Conservation (phyloP, 2,888 invertebrate species). For the Thelaira solivaga region DNA sequence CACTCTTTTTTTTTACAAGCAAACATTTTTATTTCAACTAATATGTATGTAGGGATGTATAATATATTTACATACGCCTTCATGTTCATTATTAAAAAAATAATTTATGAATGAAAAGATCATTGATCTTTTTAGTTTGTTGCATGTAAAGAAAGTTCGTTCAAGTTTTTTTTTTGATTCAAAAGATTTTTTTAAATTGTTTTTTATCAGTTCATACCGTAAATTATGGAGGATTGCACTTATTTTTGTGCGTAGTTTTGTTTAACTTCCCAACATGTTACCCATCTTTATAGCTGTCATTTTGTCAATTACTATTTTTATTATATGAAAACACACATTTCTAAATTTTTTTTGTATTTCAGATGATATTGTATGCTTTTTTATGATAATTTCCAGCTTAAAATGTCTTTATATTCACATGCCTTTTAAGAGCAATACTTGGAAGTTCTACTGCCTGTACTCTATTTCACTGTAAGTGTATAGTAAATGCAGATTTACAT, state of each 20-base stretch:
- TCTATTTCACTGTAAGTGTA: too few relatives aligned
- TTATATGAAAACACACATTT: conserved; percentile 46
- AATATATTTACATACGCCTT: too few relatives aligned
- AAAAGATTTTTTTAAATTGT: not conserved
- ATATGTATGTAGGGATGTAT: too few relatives aligned
- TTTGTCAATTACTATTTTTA: conserved; percentile 58
- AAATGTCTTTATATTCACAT: conserved; percentile 53
- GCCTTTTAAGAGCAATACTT: conserved; percentile 12
- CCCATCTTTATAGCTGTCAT: conserved; percentile 56
- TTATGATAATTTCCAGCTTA: conserved; percentile 58
- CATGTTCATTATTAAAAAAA: conserved; percentile 6
- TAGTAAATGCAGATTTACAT: too few relatives aligned
- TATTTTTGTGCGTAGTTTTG: not conserved
- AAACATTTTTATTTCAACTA: too few relatives aligned
- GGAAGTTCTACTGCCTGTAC: conserved; percentile 7
- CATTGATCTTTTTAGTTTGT: conserved; percentile 20
- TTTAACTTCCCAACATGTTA: conserved; percentile 47
- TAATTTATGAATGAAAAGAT: conserved; percentile 45
- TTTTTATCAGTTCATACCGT: conserved; percentile 17
- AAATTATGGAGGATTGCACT: conserved; percentile 33
- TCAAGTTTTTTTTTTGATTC: not conserved
- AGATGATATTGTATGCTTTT: conserved; percentile 53
- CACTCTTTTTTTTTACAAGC: too few relatives aligned
- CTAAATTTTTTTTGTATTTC: conserved; percentile 34
- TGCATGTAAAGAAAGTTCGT: conserved; percentile 23